A percentile compares a stretch with the other conserved stretches of the same genome.
Conservation (phyloP, 2,888 invertebrate species). For the Oxycera nigricornis region DNA sequence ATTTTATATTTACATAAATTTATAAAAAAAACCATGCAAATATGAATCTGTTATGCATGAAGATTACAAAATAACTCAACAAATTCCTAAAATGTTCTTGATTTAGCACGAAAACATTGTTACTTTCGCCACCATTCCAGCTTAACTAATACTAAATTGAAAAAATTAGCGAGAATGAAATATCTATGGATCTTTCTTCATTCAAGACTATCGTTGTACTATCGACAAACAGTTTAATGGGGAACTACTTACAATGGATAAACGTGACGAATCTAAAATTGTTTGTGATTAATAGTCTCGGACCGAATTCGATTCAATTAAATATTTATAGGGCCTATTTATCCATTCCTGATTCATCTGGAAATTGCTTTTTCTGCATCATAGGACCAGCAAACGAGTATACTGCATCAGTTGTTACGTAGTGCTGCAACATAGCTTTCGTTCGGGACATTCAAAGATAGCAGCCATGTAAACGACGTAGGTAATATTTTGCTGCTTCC, state of each 20-base stretch:
- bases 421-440: constrained; percentile 23
- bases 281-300: constrained; percentile 37
- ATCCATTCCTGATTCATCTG: constrained; percentile 15
- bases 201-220: too few relatives aligned
- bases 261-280: constrained; percentile 36
- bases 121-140: too few relatives aligned
- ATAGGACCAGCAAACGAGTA: neutral
- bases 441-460: neutral
- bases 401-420: neutral
- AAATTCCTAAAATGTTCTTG: too few relatives aligned
- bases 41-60: too few relatives aligned
- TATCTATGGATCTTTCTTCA: too few relatives aligned
- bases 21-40: too few relatives aligned
- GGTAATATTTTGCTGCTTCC: constrained; percentile 9
- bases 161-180: too few relatives aligned
- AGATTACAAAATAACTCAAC: too few relatives aligned
- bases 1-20: too few relatives aligned
- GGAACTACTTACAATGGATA: constrained; percentile 27
- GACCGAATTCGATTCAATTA: constrained; percentile 35
- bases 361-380: neutral
- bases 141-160: too few relatives aligned
- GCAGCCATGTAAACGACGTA: neutral
- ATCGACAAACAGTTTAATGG: neutral
- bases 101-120: too few relatives aligned
- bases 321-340: constrained; percentile 38